Conservation (phyloP, 2,888 invertebrate genomes). For the Drosophila neotestacea region DNA sequence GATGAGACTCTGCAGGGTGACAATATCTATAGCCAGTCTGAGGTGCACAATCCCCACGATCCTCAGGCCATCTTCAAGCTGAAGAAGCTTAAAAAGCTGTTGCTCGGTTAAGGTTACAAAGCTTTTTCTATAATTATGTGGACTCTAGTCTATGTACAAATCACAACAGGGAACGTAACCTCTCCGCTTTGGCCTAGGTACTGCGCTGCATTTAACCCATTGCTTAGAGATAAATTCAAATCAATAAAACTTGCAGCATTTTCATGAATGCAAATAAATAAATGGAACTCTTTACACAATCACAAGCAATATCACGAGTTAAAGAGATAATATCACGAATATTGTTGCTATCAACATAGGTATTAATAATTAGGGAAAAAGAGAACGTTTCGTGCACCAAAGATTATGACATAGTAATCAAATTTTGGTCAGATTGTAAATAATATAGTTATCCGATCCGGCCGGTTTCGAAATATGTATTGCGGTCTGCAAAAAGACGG, state of each 20-base stretch:
- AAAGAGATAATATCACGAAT: too few species aligned
- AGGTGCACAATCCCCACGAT: conserved; percentile 82
- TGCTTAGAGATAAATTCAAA: conserved; percentile 21
- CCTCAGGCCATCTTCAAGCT: conserved; percentile 83
- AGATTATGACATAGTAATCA: too few species aligned
- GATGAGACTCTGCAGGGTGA: conserved; percentile 81
- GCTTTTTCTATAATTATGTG: conserved; percentile 8
- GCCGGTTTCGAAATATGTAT: too few species aligned
- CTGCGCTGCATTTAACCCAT: conserved; percentile 25
- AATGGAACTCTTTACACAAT: conserved; percentile 32
- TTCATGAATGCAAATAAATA: conserved; percentile 51
- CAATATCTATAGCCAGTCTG: conserved; percentile 73
- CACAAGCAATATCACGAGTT: not conserved
- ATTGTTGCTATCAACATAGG: too few species aligned
- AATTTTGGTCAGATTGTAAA: too few species aligned
- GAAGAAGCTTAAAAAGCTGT: conserved; percentile 84
- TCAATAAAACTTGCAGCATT: conserved; percentile 9
- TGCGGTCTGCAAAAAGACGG: too few species aligned
- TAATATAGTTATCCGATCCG: too few species aligned
- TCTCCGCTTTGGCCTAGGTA: conserved; percentile 20
- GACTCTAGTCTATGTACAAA: conserved; percentile 59
- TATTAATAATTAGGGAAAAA: too few species aligned
- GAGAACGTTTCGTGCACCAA: too few species aligned
- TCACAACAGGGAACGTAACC: conserved; percentile 30
- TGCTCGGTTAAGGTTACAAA: conserved; percentile 72